Base-by-base conservation (phyloP, 2,797 vertebrate species). In the Sebastolobus altivelis region DNA sequence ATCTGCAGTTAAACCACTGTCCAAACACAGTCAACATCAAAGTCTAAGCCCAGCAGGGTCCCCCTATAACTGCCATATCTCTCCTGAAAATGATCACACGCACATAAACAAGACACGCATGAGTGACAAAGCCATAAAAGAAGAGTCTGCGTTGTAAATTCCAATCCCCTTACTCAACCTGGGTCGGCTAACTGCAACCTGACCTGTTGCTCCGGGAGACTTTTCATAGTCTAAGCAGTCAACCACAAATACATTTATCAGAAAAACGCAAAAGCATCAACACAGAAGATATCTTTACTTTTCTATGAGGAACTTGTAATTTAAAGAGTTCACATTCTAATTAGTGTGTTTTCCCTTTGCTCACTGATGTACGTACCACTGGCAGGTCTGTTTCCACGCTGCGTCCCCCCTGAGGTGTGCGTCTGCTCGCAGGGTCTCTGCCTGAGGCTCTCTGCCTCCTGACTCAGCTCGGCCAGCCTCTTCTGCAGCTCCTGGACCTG, bases 381-480 rank as follows among this genome's bases (percentile, higher is more conserved):
- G 62, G 72, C 88, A 74, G 92, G 89, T 87, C 84, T 87, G 84
- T 79, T 89, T 52, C 92, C 90, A 43, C 61, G 84, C 72, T 72
- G 85, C 9, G 70, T 10, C 13, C 61, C 85, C 20, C 55, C 87
- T 14, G 90, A 71, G 55, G 80, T 59, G 54, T 83, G 68, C 1
- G 72, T 75, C 65, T 89, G 87, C 54, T 60, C 74, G 75, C 95
- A 96, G 69, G 95, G 90, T 85, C 65, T 94, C 88, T 87, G 87
- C 75, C 84, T 92, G 35, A 96, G 90, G 67, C 33, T 89, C 54
- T 95, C 93, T 12, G 93, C 92, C 86, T 96, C 95, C 38, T 59
- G 79, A 33, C 80, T 92, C 79, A 96, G 92, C 68, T 89, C 80
- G 0, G 86, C 87, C 91, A 93, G 54, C 62, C 91, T 94, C 63